A percentile compares a stretch with the other conserved stretches of the same genome.
phyloP scores from a whole-genome alignment of 2,113 vertebrate species.

The Galbula dea region DNA sequence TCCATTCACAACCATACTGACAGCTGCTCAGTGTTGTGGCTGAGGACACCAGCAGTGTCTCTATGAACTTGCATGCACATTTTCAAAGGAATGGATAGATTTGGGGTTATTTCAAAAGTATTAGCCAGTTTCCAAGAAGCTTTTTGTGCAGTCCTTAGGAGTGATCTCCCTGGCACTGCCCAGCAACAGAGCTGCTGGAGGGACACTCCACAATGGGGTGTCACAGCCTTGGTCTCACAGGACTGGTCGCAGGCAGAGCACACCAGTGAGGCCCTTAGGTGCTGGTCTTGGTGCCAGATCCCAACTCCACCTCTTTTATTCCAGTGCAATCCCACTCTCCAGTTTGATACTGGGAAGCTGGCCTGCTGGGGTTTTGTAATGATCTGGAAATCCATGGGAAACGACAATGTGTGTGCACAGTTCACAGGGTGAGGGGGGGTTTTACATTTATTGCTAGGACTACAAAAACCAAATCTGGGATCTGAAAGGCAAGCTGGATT shows the following conservation, averaged over 20 bases:
- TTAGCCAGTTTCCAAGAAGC: neutral
- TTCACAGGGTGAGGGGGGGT: neutral
- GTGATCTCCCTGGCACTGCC: neutral
- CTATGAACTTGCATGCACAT: neutral
- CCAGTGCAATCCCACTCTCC: neutral
- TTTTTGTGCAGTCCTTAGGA: neutral
- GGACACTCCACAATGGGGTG: neutral
- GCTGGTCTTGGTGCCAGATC: neutral
- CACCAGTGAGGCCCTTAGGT: neutral
- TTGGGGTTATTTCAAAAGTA: neutral
- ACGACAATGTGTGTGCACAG: neutral
- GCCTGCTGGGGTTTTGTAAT: neutral
- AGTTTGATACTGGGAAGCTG: neutral
- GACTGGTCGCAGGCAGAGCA: rapidly evolving
- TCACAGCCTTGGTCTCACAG: neutral
- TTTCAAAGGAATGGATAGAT: neutral
- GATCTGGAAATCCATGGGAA: neutral
- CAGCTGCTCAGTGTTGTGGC: neutral
- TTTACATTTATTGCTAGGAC: neutral
- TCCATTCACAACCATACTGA: neutral
- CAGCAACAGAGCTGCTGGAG: neutral
- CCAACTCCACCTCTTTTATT: neutral
- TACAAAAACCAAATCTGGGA: neutral
- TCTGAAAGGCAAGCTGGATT: constrained; percentile 4
- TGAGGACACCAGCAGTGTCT: neutral